Base-by-base conservation (phyloP, 2,113 vertebrate species). In the Strix aluco region DNA sequence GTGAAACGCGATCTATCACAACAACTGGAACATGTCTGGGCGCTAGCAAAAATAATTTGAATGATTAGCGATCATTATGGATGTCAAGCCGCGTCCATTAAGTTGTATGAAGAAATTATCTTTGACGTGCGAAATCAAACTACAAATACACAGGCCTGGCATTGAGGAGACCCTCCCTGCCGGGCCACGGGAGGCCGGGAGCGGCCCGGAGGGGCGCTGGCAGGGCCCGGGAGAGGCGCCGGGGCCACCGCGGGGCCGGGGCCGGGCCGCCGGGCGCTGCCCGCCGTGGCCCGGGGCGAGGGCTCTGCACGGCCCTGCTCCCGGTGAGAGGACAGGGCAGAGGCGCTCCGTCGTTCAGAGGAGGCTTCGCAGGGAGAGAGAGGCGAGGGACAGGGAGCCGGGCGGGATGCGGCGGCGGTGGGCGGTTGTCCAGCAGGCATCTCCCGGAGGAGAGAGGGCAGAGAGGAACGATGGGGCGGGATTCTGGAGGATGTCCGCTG, bases 1-100 rank as follows among this genome's bases (percentile, higher is more conserved):
- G 97, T 98, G 98, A 98, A 99, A 99, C 75, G 98, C 95, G 98
- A 99, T 98, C 98, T 98, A 97, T 98, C 98, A 98, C 98, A 99
- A 98, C 98, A 98, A 98, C 98, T 98, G 99, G 97, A 98, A 98
- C 98, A 98, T 98, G 98, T 98, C 98, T 99, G 96, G 81, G 87
- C 92, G 98, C 97, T 97, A 97, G 97, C 97, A 93, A 98, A 98
- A 98, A 98, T 98, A 98, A 98, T 98, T 98, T 98, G 98, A 96
- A 97, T 99, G 98, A 99, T 99, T 98, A 98, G 97, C 95, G 96
- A 97, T 98, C 98, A 98, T 99, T 98, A 98, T 97, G 96, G 92
- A 97, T 97, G 98, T 98, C 98, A 99, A 98, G 97, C 97, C 81
- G 81, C 97, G 98, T 98, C 98, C 98, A 98, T 98, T 98, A 98